phyloP scores from a whole-genome alignment of 2,888 invertebrate genomes.

The Eremobia ochroleuca region DNA sequence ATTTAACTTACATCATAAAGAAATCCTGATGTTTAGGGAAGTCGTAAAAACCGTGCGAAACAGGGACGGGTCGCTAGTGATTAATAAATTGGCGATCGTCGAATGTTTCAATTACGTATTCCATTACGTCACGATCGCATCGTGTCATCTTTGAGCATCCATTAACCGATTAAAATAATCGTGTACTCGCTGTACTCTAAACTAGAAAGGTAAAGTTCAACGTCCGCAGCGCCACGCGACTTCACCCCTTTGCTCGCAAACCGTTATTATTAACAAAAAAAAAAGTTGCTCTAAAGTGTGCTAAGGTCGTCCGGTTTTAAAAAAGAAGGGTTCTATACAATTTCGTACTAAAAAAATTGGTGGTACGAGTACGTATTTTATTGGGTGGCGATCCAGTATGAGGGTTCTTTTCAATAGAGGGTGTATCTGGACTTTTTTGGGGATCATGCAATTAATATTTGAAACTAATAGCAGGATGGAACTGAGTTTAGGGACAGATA shows the following conservation, averaged over 20 bases:
- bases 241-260: slow-evolving; percentile 73
- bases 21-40: not conserved
- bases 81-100: slow-evolving; percentile 22
- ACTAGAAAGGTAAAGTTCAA: slow-evolving; percentile 78
- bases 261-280: slow-evolving; percentile 81
- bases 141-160: slow-evolving; percentile 39
- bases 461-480: slow-evolving; percentile 44
- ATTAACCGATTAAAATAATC: slow-evolving; percentile 61
- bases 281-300: slow-evolving; percentile 71
- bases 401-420: slow-evolving; percentile 56
- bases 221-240: slow-evolving; percentile 85
- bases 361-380: slow-evolving; percentile 62
- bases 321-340: slow-evolving; percentile 63
- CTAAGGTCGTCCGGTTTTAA: slow-evolving; percentile 70
- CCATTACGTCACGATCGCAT: slow-evolving; percentile 50
- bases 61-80: not conserved
- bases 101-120: slow-evolving; percentile 43
- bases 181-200: slow-evolving; percentile 43
- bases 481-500: slow-evolving; percentile 16
- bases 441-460: slow-evolving; percentile 62
- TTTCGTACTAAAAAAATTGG: slow-evolving; percentile 56
- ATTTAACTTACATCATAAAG: not conserved
- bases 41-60: not conserved
- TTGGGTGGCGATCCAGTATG: slow-evolving; percentile 68
- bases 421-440: slow-evolving; percentile 46